A percentile compares a stretch with the other conserved stretches of the same genome.
Evolutionary conservation across 1,140 invertebrate genomes (phyloP).

Genomic region (Aleiodes sp.): DNA sequence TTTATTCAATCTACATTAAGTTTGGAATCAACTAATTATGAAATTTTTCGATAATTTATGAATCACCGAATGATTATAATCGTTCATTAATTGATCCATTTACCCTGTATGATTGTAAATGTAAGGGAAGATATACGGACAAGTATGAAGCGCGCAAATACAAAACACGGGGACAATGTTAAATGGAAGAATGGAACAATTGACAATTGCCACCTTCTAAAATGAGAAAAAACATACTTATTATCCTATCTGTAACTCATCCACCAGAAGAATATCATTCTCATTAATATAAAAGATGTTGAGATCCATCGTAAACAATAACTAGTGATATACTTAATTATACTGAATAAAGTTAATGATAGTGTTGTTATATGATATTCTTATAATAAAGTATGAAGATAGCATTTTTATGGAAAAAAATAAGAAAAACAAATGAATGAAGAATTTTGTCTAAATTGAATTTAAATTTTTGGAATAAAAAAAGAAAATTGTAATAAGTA

Average conservation of each 20-base stretch:
- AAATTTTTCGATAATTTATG: too few relatives aligned
- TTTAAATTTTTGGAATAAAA: too few relatives aligned
- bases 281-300: slow-evolving; percentile 42
- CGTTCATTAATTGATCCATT: too few relatives aligned
- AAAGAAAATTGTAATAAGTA: too few relatives aligned
- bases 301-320: slow-evolving; percentile 51
- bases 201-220: neutral
- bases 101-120: too few relatives aligned
- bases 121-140: neutral
- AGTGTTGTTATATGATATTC: slow-evolving; percentile 38
- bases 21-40: too few relatives aligned
- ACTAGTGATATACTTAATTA: slow-evolving; percentile 49
- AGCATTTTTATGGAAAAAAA: slow-evolving; percentile 49
- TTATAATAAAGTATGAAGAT: slow-evolving; percentile 47
- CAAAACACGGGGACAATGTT: neutral
- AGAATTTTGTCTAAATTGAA: too few relatives aligned
- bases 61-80: too few relatives aligned
- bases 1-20: too few relatives aligned
- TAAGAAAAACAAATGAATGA: slow-evolving; percentile 30
- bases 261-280: slow-evolving; percentile 45
- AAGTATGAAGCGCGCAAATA: neutral
- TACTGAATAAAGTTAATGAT: slow-evolving; percentile 50
- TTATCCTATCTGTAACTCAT: neutral
- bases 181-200: neutral
- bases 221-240: too few relatives aligned